A percentile compares a stretch with the other conserved stretches of the same genome.
phyloP scores from a whole-genome alignment of 1,140 invertebrate species.

The Hyphantria cunea region DNA sequence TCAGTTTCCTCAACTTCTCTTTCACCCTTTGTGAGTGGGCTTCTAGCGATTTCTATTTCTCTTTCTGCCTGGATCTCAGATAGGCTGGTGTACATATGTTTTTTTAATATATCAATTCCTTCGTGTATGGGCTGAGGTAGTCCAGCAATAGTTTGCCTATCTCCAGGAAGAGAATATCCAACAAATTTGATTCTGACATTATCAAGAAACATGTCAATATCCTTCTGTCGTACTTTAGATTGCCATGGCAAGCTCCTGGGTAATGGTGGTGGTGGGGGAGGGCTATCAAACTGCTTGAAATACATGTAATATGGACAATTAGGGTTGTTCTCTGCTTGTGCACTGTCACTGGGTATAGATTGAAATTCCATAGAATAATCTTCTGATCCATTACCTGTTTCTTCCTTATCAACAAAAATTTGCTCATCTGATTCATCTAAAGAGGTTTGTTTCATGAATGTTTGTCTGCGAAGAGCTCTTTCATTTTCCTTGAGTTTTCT shows the following conservation, averaged over 20 bases:
- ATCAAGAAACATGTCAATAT: conserved; percentile 95
- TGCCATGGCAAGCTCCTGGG: conserved; percentile 93
- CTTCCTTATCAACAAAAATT: conserved; percentile 87
- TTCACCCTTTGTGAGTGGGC: conserved; percentile 90
- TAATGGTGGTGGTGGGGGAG: conserved; percentile 79
- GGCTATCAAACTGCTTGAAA: conserved; percentile 73
- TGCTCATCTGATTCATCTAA: conserved; percentile 91
- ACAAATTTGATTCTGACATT: conserved; percentile 97
- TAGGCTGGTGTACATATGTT: conserved; percentile 93
- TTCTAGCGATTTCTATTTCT: conserved; percentile 91
- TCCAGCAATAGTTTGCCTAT: conserved; percentile 93
- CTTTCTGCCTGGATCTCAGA: conserved; percentile 92
- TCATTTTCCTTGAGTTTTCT: conserved; percentile 78
- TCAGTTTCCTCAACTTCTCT: conserved; percentile 88
- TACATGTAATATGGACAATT: conserved; percentile 73
- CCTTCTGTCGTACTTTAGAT: conserved; percentile 97
- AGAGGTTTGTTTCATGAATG: conserved; percentile 96
- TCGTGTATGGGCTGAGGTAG: conserved; percentile 97
- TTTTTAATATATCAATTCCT: conserved; percentile 94
- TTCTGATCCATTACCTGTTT: conserved; percentile 79
- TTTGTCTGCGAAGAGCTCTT: conserved; percentile 83
- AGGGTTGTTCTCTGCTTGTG: conserved; percentile 60
- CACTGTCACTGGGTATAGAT: conserved; percentile 59
- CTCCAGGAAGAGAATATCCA: conserved; percentile 93
- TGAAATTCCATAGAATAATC: conserved; percentile 78